phyloP scores from a whole-genome alignment of 92 coral and sea anemone species.

The Ricordea florida region DNA sequence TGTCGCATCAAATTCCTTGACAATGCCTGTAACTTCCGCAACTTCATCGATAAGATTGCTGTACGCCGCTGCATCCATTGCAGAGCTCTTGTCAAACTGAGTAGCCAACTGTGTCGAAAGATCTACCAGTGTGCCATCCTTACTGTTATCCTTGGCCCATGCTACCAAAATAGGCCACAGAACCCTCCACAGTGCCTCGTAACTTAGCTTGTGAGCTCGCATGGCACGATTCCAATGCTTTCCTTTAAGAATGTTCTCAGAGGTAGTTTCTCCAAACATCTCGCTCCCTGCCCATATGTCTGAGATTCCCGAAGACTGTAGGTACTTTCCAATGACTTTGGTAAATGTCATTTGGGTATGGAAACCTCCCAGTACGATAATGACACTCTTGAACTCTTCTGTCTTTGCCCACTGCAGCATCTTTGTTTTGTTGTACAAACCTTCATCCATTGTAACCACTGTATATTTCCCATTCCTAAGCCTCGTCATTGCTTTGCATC shows the following conservation, averaged over 20 bases:
- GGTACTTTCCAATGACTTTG: constrained; percentile 56
- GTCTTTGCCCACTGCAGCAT: constrained; percentile 57
- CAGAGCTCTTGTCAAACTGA: background rate
- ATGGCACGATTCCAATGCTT: constrained; percentile 72
- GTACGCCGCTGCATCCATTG: background rate
- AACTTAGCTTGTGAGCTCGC: constrained; percentile 42
- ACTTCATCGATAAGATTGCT: background rate
- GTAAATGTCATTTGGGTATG: constrained; percentile 60
- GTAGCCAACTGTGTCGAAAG: constrained; percentile 21
- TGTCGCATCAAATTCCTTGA: constrained; percentile 32
- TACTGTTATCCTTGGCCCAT: constrained; percentile 20
- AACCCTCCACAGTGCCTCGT: constrained; percentile 41
- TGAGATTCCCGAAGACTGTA: constrained; percentile 56
- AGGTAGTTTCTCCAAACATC: constrained; percentile 53
- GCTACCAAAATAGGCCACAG: background rate
- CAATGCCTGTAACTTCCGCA: background rate
- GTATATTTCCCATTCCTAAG: constrained; percentile 23
- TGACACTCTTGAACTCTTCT: constrained; percentile 32
- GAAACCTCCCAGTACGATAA: constrained; percentile 63
- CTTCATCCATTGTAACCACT: constrained; percentile 41
- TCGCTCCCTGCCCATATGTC: constrained; percentile 44
- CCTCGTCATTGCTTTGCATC: constrained; percentile 46
- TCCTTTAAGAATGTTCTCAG: constrained; percentile 59
- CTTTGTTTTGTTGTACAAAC: constrained; percentile 39
- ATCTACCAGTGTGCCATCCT: constrained; percentile 25